Base-by-base conservation (phyloP, 2,113 vertebrate species). In the Halcyon senegalensis region DNA sequence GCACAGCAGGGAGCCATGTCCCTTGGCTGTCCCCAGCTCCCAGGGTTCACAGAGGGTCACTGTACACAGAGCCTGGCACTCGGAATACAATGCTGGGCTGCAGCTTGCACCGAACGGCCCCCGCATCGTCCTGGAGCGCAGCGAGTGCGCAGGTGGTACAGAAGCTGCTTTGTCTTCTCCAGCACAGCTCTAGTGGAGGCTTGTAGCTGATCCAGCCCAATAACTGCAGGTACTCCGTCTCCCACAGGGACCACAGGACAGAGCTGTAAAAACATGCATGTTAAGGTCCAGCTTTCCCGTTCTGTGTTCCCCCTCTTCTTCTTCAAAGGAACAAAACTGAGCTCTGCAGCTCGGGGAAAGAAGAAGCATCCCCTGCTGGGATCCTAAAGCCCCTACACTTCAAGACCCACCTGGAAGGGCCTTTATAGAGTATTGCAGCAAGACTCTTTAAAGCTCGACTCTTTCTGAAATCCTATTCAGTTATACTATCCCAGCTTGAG, bases 381-480 rank as follows among this genome's bases (percentile, higher is more conserved):
- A 89, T 64, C 39, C 81, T 73, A 73, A 90, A 62, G 24, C 30
- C 50, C 30, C 82, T 24, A 28, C 16, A 17, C 55, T 60, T 68
- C n/a, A 55, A 68, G 60, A 75, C 46, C 69, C 77, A 84, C 81
- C 80, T 90, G 80, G 86, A 93, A 72, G 25, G 8, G 30, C 39
- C 51, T 73, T 67, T 78, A 31, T 11, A 30, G 25, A 39, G 21
- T 53, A 15, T 23, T 76, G 62, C 73, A 78, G 69, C 0, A 0
- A 92, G 70, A 37, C 48, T 81, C 68, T 77, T 59, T 31, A 92
- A 94, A 92, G 21, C 80, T 84, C 77, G 69, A 25, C 66, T 33
- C 37, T 11, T 92, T 73, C 53, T 76, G 58, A 92, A 96, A 96
- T 93, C 94, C 96, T 64, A 66, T 87, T 94, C 72, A 43, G 73